Percentiles rank a stretch among this genome's conserved stretches.
These are phyloP conservation scores for Formica exsecta DNA, from an alignment of 1,140 invertebrate species.

Conservation along the genomic window DNA sequence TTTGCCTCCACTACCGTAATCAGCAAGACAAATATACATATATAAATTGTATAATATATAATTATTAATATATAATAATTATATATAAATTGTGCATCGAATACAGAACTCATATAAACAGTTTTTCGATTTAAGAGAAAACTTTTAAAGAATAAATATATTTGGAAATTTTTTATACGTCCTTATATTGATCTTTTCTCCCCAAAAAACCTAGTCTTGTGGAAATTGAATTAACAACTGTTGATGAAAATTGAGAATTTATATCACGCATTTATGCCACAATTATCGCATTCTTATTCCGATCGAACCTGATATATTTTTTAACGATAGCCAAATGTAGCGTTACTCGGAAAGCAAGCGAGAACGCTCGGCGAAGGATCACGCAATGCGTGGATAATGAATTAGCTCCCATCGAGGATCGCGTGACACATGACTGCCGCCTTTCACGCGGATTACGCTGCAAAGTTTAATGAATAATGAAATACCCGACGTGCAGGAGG, in stretches of 20 bases:
- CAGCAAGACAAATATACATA: not conserved
- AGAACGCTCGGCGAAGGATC: not conserved
- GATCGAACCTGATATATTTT: conserved; percentile 1
- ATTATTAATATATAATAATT: too few relatives aligned
- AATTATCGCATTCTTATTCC: not conserved
- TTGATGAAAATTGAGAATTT: not conserved
- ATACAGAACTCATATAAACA: not conserved
- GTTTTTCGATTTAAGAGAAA: not conserved
- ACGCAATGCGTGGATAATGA: conserved; percentile 25
- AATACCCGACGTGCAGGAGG: not conserved
- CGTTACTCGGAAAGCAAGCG: not conserved
- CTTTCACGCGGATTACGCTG: conserved; percentile 8
- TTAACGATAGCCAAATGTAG: not conserved
- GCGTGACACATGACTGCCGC: not conserved
- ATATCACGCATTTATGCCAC: not conserved
- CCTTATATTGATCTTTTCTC: not conserved
- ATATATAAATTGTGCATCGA: not conserved
- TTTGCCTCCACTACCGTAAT: not conserved
- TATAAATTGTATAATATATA: too few relatives aligned
- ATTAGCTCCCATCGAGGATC: conserved; percentile 35
- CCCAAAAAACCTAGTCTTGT: not conserved
- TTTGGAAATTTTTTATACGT: not conserved
- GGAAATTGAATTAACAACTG: conserved; percentile 8
- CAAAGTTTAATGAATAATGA: conserved; percentile 22
- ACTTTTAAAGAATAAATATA: not conserved